Base-by-base conservation (phyloP, 2,888 invertebrate genomes). In the Lepidochrysops patricia region DNA sequence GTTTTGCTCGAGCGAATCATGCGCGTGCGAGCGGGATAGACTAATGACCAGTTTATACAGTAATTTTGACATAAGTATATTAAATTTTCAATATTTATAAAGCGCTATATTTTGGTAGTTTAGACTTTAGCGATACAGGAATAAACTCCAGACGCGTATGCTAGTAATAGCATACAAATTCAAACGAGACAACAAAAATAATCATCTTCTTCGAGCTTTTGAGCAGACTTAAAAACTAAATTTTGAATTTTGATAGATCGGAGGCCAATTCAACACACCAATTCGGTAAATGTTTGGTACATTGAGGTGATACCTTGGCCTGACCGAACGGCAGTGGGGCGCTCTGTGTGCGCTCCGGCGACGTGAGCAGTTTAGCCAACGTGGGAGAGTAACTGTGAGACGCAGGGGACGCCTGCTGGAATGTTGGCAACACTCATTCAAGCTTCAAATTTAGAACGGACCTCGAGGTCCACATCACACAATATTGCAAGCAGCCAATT, bases 351-450 rank as follows among this genome's bases (percentile, higher is more conserved):
- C 86, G 75, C 77, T 91, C 91, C 72, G 90, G 90, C 62, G 95
- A 94, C 66, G 95, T 95, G 72, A 95, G 90, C 69, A 95, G 91
- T 82, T 94, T 91, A 67, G 95, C 95, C 80, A 95, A 90, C 70
- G 95, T 95, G 66, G 95, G 95, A 72, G 95, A 95, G 86, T 93
- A 94, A 71, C 93, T 92, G 84, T 89, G 88, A 69, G 93, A 91
- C 69, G 84, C 80, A 74, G 84, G 81, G 72, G 85, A 76, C 77
- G 91, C 91, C 82, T 82, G 86, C 88, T 88, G 88, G 73, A 88
- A 88, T 75, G 80, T 82, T 86, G 87, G 86, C 88, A 88, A 88
- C 86, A 88, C 87, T 80, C 85, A 84, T 85, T 84, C 84, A 86
- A 82, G 78, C 82, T 70, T 69, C 72, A 72, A 72, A 74, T 69